phyloP scores from a whole-genome alignment of 2,888 invertebrate species.

The Tanypteryx hageni region DNA sequence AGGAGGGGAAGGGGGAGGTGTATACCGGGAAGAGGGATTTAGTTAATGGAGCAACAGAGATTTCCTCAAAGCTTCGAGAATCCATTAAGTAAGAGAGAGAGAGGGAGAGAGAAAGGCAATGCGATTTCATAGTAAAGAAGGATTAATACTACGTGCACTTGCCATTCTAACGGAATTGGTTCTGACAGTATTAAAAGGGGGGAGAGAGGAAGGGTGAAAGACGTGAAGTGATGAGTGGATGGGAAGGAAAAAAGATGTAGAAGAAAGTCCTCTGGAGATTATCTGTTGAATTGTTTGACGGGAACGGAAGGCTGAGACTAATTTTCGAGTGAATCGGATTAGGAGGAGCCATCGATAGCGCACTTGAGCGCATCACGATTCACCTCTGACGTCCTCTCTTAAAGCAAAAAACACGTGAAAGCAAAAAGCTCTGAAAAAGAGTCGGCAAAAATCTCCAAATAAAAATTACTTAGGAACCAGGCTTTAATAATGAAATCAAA shows the following conservation, averaged over 20 bases:
- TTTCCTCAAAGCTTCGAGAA: conserved; percentile 64
- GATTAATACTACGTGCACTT: background rate
- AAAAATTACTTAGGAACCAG: no score
- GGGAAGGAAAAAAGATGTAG: background rate
- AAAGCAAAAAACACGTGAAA: no score
- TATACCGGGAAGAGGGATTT: conserved; percentile 33
- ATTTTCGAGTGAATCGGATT: background rate
- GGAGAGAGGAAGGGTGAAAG: background rate
- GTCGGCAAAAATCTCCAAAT: no score
- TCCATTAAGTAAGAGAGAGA: conserved; percentile 52
- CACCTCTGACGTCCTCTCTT: background rate
- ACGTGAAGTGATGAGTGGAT: background rate
- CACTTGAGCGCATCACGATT: background rate
- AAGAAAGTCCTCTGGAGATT: background rate
- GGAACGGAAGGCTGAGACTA: background rate
- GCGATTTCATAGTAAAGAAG: conserved; percentile 39
- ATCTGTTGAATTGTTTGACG: background rate
- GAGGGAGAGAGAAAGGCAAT: conserved; percentile 45
- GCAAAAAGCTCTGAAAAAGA: no score
- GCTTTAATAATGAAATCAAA: no score
- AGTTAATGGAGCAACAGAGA: conserved; percentile 58
- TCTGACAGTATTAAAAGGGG: background rate
- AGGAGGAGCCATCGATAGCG: background rate
- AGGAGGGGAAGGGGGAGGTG: background rate
- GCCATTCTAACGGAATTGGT: background rate